These are phyloP conservation scores for Chelonoidis abingdonii DNA, from an alignment of 2,113 vertebrate genomes.

Conservation along the genomic window DNA sequence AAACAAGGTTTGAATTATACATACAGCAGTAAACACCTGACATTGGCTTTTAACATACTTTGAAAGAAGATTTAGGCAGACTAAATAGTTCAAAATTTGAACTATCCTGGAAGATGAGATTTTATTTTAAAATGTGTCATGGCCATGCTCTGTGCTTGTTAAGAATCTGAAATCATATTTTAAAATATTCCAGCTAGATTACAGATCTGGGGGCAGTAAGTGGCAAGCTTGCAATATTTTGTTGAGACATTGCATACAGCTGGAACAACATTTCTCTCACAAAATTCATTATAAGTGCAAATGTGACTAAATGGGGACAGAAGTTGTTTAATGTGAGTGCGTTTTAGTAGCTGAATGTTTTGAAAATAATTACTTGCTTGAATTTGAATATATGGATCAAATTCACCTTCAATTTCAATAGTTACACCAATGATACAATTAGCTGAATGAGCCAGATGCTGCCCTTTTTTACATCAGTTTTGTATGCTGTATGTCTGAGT, in stretches of 20 bases:
- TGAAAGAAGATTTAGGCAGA: conserved; percentile 48
- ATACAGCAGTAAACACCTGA: conserved; percentile 28
- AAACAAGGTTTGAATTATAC: conserved; percentile 50
- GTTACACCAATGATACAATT: background rate
- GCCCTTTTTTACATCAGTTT: background rate
- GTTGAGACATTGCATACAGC: conserved; percentile 53
- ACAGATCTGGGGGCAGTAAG: conserved; percentile 51
- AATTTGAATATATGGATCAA: background rate
- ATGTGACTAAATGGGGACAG: conserved; percentile 33
- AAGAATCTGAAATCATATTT: conserved; percentile 65
- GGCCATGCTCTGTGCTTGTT: conserved; percentile 37
- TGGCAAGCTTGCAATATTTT: conserved; percentile 56
- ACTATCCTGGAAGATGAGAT: conserved; percentile 58
- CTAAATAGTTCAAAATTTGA: conserved; percentile 64
- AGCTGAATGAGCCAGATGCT: background rate
- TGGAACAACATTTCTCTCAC: conserved; percentile 43
- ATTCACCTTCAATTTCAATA: background rate
- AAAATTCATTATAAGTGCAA: conserved; percentile 65
- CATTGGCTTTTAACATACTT: conserved; percentile 48
- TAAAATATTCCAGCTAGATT: conserved; percentile 55
- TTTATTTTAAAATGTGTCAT: conserved; percentile 57
- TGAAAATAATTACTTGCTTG: background rate
- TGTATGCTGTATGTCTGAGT: background rate
- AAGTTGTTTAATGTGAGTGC: background rate
- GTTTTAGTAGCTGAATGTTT: background rate